Evolutionary conservation across 1,140 invertebrate genomes (phyloP), one percentile per base, ranked within the genome.

Genomic region (Sycophila sp.): DNA sequence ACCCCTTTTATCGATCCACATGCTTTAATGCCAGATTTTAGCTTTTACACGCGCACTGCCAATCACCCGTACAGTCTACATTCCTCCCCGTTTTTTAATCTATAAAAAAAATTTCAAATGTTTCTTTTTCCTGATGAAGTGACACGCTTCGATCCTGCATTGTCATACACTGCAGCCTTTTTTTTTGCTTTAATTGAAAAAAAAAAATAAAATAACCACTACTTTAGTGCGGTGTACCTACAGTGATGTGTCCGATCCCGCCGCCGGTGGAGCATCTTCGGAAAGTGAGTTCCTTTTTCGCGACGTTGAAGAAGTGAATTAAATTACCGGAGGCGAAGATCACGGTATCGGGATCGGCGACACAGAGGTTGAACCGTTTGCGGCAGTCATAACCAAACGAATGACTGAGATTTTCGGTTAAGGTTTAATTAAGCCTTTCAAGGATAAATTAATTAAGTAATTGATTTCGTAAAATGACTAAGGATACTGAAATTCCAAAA

Each of bases 321-420:
- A 93, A 88, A 83, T 93, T 95, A 26, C 95, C 95, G 2, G 94
- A 92, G 0, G 90, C 88, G 87, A 93, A 96, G 11, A 93, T 87
- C 10, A 96, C 77, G 0, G 91, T 92, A 7, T 91, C 83, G 10
- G 90, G 85, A 80, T 95, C 93, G 42, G 92, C 87, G 0, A 92
- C 86, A 60, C 91, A 90, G 10, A 97, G 80, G 83, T 97, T 97
- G 75, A 92, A 94, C 55, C 91, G 88, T 72, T 90, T 93, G 69
- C 88, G 89, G 79, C 93, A 95, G 78, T 96, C 91, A 78, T 96
- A 96, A n/a, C 94, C 94, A 84, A 92, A 96, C 0, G 94, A 96
- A 87, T 94, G 87, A 83, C 93, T 94, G 34, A 24, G 22, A 49
- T 59, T 19, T 47, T 66, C 2, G 36, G n/a, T n/a, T n/a, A n/a